phyloP scores from a whole-genome alignment of 2,113 vertebrate genomes.

The Cyrtonyx montezumae region DNA sequence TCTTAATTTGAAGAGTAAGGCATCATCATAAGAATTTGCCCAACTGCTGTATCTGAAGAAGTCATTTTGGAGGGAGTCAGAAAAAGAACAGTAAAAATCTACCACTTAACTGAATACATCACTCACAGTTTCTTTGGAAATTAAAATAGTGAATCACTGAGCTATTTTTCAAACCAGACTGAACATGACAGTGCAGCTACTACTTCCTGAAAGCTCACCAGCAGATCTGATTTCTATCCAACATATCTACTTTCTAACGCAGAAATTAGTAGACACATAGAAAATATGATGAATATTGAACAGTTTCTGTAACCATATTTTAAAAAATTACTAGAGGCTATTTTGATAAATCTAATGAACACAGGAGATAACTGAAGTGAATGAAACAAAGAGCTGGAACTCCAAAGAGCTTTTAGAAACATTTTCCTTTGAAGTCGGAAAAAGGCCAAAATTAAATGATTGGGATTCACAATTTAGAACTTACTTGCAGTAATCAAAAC shows the following conservation, averaged over 20 bases:
- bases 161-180: background rate
- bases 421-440: background rate
- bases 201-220: background rate
- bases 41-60: background rate
- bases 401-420: background rate
- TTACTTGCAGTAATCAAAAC: background rate
- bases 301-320: background rate
- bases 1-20: background rate
- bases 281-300: background rate
- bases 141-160: background rate
- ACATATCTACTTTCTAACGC: background rate
- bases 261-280: background rate
- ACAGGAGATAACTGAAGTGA: background rate
- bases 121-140: background rate
- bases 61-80: background rate
- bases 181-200: background rate
- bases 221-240: background rate
- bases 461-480: background rate
- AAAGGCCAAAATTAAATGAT: background rate
- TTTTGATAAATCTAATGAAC: background rate
- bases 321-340: background rate
- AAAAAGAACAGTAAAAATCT: background rate
- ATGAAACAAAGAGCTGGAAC: background rate
- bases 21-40: background rate
- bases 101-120: background rate